Conservation (phyloP, 2,113 vertebrate genomes). For the Serinus canaria region DNA sequence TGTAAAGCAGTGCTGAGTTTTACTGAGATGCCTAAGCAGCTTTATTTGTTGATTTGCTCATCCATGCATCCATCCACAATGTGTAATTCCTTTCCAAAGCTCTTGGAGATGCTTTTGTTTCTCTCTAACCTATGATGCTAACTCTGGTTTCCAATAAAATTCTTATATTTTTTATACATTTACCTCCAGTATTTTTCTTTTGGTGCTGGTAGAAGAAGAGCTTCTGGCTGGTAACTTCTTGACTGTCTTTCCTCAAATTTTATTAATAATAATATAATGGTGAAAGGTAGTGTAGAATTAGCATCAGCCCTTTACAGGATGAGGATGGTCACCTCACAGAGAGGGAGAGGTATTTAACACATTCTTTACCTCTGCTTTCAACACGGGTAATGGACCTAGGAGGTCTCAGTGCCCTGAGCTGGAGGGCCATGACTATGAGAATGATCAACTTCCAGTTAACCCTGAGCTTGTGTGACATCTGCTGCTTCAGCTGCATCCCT, state of each 20-base stretch:
- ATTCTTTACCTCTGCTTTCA: background rate
- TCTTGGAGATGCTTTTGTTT: background rate
- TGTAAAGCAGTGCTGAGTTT: background rate
- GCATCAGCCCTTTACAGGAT: background rate
- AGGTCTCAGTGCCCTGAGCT: background rate
- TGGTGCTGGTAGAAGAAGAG: background rate
- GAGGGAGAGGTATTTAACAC: background rate
- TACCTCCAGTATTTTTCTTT: background rate
- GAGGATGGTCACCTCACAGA: background rate
- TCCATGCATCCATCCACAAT: background rate
- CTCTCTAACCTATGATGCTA: background rate
- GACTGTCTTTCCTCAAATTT: background rate
- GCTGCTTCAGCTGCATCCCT: background rate
- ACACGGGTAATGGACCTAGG: accelerated
- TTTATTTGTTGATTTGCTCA: background rate
- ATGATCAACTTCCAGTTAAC: background rate
- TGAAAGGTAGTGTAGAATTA: background rate
- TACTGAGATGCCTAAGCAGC: background rate
- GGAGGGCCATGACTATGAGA: background rate
- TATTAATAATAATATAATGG: background rate
- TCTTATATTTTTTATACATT: background rate
- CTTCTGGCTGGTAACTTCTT: background rate
- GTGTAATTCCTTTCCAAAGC: background rate
- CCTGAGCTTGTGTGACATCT: background rate
- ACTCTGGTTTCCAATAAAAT: background rate